Evolutionary conservation across 2,113 vertebrate species (phyloP), one percentile per base, ranked within the genome.

Genomic region (Urocolius indicus): DNA sequence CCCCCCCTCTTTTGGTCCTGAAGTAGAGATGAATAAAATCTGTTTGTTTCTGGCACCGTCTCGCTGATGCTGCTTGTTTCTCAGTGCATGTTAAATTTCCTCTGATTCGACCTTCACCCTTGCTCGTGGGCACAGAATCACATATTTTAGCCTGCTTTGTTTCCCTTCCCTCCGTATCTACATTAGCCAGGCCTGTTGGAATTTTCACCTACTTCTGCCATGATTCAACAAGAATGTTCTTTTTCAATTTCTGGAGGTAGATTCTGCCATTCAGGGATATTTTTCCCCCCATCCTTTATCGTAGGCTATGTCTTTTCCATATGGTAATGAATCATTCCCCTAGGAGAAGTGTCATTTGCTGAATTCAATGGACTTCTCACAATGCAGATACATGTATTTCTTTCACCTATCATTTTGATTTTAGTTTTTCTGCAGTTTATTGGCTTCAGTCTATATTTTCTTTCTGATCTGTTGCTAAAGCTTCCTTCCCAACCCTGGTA

Each of bases 251-350:
- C 79, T 72, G 55, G 67, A 84, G 85, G 90, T 94, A 90, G 73
- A 72, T 87, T 69, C 80, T 93, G 93, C 88, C 93, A 61, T 88
- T 96, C 85, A 75, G 68, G 94, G 82, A 85, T 84, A 87, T 67
- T 2, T 26, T 38, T 15, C 45, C 36, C 58, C 30, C 45, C 24
- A 52, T 92, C 72, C 79, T 96, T 95, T 90, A 90, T 96, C 88
- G 59, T 13, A 81, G 61, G 36, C 85, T 76, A 6, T 87, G 79
- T 81, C 90, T 93, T 94, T 95, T 94, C 94, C 86, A 43, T 94
- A 93, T 93, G 83, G 79, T 94, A 95, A 95, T 93, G 87, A 95
- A 90, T 92, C 92, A 89, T 96, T 93, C 94, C 94, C 94, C 80
- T 57, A 72, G 88, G 79, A 95, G 82, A 24, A 92, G 85, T 74